Evolutionary conservation across 2,797 vertebrate species (phyloP).

Genomic region (Poeciliopsis paucimaculata): DNA sequence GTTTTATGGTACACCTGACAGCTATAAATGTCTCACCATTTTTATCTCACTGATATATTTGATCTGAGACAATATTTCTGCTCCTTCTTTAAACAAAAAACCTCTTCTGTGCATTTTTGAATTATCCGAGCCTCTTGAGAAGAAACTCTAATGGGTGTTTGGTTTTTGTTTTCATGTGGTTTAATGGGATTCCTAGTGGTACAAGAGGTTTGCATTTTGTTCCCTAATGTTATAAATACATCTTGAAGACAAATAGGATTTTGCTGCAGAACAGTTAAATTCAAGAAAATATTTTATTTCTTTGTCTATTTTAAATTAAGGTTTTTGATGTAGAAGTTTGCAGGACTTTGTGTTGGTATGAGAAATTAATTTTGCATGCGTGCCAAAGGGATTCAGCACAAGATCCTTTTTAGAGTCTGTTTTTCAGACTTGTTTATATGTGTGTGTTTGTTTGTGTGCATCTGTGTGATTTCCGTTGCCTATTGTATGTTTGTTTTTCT

Average conservation of each 20-base stretch:
- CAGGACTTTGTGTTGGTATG: slow-evolving; percentile 15
- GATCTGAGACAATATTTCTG: slow-evolving; percentile 43
- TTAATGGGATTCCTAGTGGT: slow-evolving; percentile 15
- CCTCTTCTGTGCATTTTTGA: slow-evolving; percentile 14
- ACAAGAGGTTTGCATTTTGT: slow-evolving; percentile 27
- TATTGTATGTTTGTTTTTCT: slow-evolving; percentile 37
- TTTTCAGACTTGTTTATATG: slow-evolving; percentile 9
- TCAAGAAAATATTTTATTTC: slow-evolving; percentile 16
- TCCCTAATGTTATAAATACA: slow-evolving; percentile 16
- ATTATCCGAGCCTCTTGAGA: slow-evolving; percentile 21
- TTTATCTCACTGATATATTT: slow-evolving; percentile 68
- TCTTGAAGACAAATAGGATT: neutral
- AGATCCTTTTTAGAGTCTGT: neutral
- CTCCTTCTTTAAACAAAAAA: slow-evolving; percentile 43
- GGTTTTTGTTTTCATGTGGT: slow-evolving; percentile 1
- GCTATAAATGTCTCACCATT: slow-evolving; percentile 58
- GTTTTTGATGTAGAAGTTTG: slow-evolving; percentile 25
- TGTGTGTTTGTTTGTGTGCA: neutral
- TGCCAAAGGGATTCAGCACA: slow-evolving; percentile 30
- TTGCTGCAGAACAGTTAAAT: slow-evolving; percentile 28
- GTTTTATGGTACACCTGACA: slow-evolving; percentile 62
- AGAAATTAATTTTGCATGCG: slow-evolving; percentile 21
- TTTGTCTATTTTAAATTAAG: slow-evolving; percentile 25
- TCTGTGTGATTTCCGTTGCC: slow-evolving; percentile 12
- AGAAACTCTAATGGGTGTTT: slow-evolving; percentile 9